phyloP scores from a whole-genome alignment of 2,113 vertebrate species.

The Capra hircus region DNA sequence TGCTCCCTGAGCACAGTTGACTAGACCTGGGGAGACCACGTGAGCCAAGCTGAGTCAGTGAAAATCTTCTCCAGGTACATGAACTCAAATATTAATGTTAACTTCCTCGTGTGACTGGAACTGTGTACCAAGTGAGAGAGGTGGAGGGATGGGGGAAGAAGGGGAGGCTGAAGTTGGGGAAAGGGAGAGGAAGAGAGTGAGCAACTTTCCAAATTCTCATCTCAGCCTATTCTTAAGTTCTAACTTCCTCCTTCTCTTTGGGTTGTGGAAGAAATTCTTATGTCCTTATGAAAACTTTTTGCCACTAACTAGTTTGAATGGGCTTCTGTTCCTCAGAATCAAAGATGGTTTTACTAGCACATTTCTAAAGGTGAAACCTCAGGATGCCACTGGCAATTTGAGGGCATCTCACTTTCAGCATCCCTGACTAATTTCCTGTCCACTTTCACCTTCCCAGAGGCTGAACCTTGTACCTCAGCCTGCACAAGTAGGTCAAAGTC shows the following conservation, averaged over 20 bases:
- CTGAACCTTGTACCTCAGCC: neutral
- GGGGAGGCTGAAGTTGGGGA: too few relatives aligned
- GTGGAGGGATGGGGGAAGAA: rapidly evolving
- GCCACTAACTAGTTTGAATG: neutral
- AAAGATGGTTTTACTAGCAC: neutral
- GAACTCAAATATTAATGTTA: neutral
- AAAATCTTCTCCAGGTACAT: neutral
- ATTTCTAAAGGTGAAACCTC: neutral
- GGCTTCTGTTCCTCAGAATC: neutral
- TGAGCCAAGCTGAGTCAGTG: neutral
- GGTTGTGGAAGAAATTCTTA: neutral
- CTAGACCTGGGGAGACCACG: neutral
- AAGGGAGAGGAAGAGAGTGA: neutral
- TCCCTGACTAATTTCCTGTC: neutral
- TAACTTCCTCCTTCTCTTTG: neutral
- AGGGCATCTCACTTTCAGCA: neutral
- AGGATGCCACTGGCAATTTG: neutral
- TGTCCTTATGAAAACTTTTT: neutral
- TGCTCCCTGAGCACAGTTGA: neutral
- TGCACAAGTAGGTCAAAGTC: neutral
- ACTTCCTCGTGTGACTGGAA: neutral
- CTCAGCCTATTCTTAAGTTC: neutral
- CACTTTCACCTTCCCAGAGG: neutral
- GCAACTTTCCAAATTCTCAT: neutral
- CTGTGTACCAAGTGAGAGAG: neutral